phyloP scores from a whole-genome alignment of 2,888 invertebrate genomes.

The Pimpla rufipes region DNA sequence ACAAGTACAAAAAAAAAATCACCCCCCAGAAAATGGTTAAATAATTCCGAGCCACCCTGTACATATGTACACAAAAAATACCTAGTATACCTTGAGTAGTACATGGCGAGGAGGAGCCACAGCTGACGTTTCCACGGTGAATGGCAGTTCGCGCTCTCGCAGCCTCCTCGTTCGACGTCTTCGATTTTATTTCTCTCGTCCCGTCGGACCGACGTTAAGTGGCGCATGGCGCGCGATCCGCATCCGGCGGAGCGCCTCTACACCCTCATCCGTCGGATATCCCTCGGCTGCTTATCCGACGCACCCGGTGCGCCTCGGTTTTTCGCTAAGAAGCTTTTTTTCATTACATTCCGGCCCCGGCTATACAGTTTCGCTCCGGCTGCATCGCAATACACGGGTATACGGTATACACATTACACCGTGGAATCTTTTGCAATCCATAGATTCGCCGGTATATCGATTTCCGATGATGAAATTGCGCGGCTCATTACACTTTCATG shows the following conservation, averaged over 20 bases:
- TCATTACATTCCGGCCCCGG: constrained; percentile 21
- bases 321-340: constrained; percentile 51
- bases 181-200: constrained; percentile 59
- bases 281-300: constrained; percentile 47
- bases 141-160: constrained; percentile 1
- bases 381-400: constrained; percentile 7
- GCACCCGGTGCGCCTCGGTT: constrained; percentile 47
- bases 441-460: constrained; percentile 49
- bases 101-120: constrained; percentile 38
- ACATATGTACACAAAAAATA: not conserved
- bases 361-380: not conserved
- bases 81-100: not conserved
- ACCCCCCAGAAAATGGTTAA: not conserved
- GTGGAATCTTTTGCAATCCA: constrained; percentile 26
- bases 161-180: constrained; percentile 16
- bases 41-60: not conserved
- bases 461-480: constrained; percentile 56
- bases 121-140: constrained; percentile 54
- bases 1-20: not conserved
- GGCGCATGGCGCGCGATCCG: constrained; percentile 1
- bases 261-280: constrained; percentile 42
- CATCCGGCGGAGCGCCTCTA: not conserved
- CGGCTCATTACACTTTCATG: constrained; percentile 61
- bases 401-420: not conserved
- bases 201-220: constrained; percentile 30